phyloP scores from a whole-genome alignment of 2,888 invertebrate genomes.

The Dynastes tityus region DNA sequence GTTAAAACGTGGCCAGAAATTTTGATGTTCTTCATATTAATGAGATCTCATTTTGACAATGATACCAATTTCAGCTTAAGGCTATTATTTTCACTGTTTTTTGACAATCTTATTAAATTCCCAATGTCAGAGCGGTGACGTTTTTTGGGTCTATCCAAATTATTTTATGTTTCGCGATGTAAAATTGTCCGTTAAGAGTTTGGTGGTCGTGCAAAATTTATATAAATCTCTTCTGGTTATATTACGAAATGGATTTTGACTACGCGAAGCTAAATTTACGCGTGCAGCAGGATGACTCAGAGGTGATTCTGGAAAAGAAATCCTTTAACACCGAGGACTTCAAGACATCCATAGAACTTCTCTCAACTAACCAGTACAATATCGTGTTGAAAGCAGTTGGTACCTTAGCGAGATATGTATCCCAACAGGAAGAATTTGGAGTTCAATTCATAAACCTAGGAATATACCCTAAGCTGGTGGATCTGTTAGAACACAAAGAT shows the following conservation, averaged over 20 bases:
- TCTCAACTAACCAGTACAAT: conserved; percentile 27
- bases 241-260: not conserved
- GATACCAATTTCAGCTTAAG: not conserved
- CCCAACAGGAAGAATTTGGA: conserved; percentile 19
- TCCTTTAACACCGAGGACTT: conserved; percentile 33
- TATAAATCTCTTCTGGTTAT: not conserved
- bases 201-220: conserved; percentile 8
- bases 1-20: too few species aligned
- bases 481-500: conserved; percentile 23
- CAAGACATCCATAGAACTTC: conserved; percentile 29
- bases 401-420: conserved; percentile 17
- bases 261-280: not conserved
- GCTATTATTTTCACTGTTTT: not conserved
- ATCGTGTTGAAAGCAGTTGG: conserved; percentile 22
- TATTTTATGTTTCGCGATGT: not conserved
- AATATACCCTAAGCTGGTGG: conserved; percentile 21
- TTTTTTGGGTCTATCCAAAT: conserved; percentile 1
- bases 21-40: too few species aligned
- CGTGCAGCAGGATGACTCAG: not conserved
- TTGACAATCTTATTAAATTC: conserved; percentile 2
- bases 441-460: conserved; percentile 4
- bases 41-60: not conserved
- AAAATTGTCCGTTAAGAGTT: conserved; percentile 10
- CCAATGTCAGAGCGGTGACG: not conserved
- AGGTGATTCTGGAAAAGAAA: not conserved